Evolutionary conservation across 2,888 invertebrate species (phyloP).

Genomic region (Calliopum simillimum): DNA sequence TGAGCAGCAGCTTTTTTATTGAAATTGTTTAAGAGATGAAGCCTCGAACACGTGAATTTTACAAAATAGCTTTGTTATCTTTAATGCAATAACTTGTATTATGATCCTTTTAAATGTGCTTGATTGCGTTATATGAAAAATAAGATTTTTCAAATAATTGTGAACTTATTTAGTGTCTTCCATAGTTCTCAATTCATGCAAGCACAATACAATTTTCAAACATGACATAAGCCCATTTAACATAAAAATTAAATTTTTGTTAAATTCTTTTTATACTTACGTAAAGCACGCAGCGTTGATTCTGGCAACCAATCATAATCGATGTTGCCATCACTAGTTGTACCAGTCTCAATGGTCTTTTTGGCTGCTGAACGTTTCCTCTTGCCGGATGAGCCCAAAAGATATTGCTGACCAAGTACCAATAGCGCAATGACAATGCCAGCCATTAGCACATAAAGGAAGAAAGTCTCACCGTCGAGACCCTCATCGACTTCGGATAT

Average conservation of each 20-base stretch:
- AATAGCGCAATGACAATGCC: slow-evolving; percentile 88
- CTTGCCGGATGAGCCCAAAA: slow-evolving; percentile 86
- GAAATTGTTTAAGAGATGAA: no score
- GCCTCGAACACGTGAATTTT: no score
- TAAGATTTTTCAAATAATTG: no score
- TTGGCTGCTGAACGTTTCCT: slow-evolving; percentile 71
- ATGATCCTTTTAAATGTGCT: no score
- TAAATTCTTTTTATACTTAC: slow-evolving; percentile 70
- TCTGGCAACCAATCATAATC: slow-evolving; percentile 99
- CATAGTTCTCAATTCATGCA: not conserved
- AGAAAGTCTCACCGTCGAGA: slow-evolving; percentile 98
- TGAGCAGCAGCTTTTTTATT: no score
- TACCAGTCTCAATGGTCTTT: slow-evolving; percentile 89
- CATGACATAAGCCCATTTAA: not conserved
- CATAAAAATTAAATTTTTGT: not conserved
- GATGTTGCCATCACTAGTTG: slow-evolving; percentile 88
- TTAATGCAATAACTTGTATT: no score
- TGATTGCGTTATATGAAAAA: no score
- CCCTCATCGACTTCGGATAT: slow-evolving; percentile 97
- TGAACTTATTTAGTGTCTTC: not conserved
- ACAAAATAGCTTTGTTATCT: no score
- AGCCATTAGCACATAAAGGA: slow-evolving; percentile 94
- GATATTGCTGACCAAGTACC: slow-evolving; percentile 89
- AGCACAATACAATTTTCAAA: slow-evolving; percentile 4
- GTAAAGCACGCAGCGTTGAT: slow-evolving; percentile 85